Conservation (phyloP, 2,797 vertebrate species). For the Crocidura indochinensis region DNA sequence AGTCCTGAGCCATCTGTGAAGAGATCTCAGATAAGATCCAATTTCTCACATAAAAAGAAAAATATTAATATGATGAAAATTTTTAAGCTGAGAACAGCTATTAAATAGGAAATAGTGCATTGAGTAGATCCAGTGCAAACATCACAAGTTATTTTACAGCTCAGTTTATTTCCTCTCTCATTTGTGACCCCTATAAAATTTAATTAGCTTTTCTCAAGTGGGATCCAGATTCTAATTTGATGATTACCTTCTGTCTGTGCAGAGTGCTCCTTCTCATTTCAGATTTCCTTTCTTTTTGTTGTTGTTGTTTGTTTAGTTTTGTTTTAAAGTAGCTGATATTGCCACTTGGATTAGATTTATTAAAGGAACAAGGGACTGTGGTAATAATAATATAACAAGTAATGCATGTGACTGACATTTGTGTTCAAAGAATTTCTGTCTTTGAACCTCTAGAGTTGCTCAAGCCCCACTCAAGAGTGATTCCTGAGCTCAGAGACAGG, state of each 20-base stretch:
- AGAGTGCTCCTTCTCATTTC: neutral
- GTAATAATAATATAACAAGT: too few relatives aligned
- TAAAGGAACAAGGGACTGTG: conserved; percentile 17
- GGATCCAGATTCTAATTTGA: neutral
- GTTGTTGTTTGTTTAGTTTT: neutral
- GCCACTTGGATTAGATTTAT: neutral
- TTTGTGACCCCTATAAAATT: neutral
- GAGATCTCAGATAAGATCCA: neutral
- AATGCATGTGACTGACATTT: too few relatives aligned
- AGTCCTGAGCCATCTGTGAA: neutral
- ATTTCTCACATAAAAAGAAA: conserved; percentile 11
- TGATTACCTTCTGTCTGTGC: conserved; percentile 19
- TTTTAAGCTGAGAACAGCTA: neutral
- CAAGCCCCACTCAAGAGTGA: too few relatives aligned
- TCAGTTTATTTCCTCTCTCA: conserved; percentile 34
- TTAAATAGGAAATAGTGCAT: neutral
- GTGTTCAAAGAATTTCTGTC: too few relatives aligned
- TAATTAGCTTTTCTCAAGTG: conserved; percentile 61
- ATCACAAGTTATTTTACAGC: conserved; percentile 19
- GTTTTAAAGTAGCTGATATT: neutral
- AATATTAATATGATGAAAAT: neutral
- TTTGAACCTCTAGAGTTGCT: too few relatives aligned
- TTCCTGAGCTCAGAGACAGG: too few relatives aligned
- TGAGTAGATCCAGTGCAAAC: conserved; percentile 13
- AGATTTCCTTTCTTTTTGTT: neutral